phyloP scores from a whole-genome alignment of 2,888 invertebrate genomes.

The Camponotus fellah region DNA sequence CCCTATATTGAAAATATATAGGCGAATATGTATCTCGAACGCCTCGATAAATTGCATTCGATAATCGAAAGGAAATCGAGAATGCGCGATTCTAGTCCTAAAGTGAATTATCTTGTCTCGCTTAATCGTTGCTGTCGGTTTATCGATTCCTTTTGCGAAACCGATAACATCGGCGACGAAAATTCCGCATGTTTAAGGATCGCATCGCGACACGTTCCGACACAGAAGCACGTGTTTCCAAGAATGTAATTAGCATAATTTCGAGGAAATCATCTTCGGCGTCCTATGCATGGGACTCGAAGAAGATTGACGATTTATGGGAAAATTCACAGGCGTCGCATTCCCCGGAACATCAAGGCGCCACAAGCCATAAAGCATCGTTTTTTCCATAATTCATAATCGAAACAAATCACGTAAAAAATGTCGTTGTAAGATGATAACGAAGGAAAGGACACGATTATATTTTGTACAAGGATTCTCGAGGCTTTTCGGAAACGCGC shows the following conservation, averaged over 20 bases:
- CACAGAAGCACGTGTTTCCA: slow-evolving; percentile 72
- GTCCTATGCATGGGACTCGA: slow-evolving; percentile 47
- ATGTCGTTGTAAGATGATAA: slow-evolving; percentile 20
- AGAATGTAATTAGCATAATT: slow-evolving; percentile 84
- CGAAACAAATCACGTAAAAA: slow-evolving; percentile 77
- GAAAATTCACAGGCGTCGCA: slow-evolving; percentile 75
- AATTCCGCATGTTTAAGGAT: slow-evolving; percentile 33
- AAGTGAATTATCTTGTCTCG: neutral
- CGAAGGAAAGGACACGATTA: slow-evolving; percentile 3
- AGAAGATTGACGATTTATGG: slow-evolving; percentile 76
- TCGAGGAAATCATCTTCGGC: slow-evolving; percentile 83
- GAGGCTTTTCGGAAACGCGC: slow-evolving; percentile 57
- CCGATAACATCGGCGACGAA: slow-evolving; percentile 40
- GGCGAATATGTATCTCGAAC: neutral
- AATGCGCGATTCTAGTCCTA: neutral
- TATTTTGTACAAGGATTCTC: slow-evolving; percentile 35
- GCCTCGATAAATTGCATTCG: neutral
- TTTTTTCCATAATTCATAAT: slow-evolving; percentile 37
- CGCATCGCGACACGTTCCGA: slow-evolving; percentile 40
- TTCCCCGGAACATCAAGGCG: slow-evolving; percentile 77
- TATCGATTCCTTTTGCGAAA: slow-evolving; percentile 15
- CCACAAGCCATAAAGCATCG: slow-evolving; percentile 45
- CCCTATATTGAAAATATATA: neutral
- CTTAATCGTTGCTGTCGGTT: slow-evolving; percentile 8
- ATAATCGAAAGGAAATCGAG: neutral